These are phyloP conservation scores for Nematostella vectensis DNA, from an alignment of 92 coral and sea anemone species.

Conservation along the genomic window DNA sequence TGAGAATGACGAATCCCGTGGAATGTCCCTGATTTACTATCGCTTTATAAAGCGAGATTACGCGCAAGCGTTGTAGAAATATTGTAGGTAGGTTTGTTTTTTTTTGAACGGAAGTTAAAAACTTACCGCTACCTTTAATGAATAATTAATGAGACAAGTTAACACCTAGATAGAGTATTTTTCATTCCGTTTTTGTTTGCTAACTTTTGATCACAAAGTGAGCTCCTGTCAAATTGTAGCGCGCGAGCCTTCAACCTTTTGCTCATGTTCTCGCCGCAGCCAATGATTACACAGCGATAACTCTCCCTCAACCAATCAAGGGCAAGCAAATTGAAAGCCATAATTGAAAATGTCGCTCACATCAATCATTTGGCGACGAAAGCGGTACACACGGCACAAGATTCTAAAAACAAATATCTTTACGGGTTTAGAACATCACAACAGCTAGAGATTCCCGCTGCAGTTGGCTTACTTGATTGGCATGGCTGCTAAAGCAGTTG, in stretches of 20 bases:
- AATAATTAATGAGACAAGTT: neutral
- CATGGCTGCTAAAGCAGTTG: slow-evolving; percentile 9
- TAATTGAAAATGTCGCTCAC: slow-evolving; percentile 14
- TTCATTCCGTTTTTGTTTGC: slow-evolving; percentile 1
- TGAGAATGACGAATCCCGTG: too few relatives aligned
- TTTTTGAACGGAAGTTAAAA: too few relatives aligned
- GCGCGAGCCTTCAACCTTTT: too few relatives aligned
- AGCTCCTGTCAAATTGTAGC: neutral
- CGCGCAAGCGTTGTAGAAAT: too few relatives aligned
- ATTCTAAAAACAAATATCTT: neutral
- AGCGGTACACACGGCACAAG: slow-evolving; percentile 5
- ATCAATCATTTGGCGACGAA: slow-evolving; percentile 15
- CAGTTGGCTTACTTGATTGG: too few relatives aligned
- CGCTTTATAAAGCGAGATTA: too few relatives aligned
- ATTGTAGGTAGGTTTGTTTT: too few relatives aligned
- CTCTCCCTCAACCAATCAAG: slow-evolving; percentile 10
- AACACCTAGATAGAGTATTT: slow-evolving; percentile 1
- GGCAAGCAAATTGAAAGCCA: neutral
- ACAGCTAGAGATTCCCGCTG: too few relatives aligned
- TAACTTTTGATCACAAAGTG: slow-evolving; percentile 6
- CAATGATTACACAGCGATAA: neutral
- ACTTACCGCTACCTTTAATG: too few relatives aligned
- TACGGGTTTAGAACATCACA: neutral
- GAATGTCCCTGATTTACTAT: too few relatives aligned
- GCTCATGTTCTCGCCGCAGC: too few relatives aligned